Evolutionary conservation across 92 coral and sea anemone species (phyloP).

Genomic region (Porites divaricata): DNA sequence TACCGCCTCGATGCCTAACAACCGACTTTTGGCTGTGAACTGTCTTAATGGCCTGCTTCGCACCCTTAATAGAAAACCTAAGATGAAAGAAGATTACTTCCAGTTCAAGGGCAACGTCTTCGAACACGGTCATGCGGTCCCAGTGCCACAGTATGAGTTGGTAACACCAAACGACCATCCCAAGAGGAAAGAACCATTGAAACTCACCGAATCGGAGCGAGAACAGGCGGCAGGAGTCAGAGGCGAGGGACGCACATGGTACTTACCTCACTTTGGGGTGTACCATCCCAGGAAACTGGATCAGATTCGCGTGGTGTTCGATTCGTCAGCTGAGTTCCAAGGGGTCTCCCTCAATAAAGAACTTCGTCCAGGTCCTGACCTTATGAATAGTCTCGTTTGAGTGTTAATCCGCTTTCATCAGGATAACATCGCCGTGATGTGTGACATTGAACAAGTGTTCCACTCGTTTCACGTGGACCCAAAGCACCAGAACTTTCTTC

Average conservation of each 20-base stretch:
- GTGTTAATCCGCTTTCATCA: conserved; percentile 21
- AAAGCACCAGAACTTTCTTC: conserved; percentile 13
- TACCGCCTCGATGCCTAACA: conserved; percentile 14
- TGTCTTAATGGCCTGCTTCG: neutral
- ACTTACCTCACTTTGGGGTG: conserved; percentile 38
- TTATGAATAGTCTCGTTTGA: neutral
- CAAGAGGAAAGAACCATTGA: neutral
- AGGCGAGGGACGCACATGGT: conserved; percentile 11
- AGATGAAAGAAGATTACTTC: conserved; percentile 38
- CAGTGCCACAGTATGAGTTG: neutral
- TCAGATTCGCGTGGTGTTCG: conserved; percentile 33
- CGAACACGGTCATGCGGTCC: conserved; percentile 32
- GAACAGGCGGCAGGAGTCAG: neutral
- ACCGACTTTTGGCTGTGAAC: neutral
- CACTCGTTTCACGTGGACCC: neutral
- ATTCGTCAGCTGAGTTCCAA: conserved; percentile 19
- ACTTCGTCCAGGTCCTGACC: conserved; percentile 28
- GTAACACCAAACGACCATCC: neutral
- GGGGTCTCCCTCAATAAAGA: conserved; percentile 23
- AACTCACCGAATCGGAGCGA: neutral
- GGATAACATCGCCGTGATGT: conserved; percentile 9
- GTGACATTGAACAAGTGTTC: conserved; percentile 39
- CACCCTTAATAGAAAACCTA: conserved; percentile 14
- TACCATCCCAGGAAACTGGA: conserved; percentile 32
- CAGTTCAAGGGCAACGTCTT: conserved; percentile 20